Evolutionary conservation across 2,797 vertebrate genomes (phyloP), one percentile per base, ranked within the genome.

Genomic region (Poeciliopsis gracilis): DNA sequence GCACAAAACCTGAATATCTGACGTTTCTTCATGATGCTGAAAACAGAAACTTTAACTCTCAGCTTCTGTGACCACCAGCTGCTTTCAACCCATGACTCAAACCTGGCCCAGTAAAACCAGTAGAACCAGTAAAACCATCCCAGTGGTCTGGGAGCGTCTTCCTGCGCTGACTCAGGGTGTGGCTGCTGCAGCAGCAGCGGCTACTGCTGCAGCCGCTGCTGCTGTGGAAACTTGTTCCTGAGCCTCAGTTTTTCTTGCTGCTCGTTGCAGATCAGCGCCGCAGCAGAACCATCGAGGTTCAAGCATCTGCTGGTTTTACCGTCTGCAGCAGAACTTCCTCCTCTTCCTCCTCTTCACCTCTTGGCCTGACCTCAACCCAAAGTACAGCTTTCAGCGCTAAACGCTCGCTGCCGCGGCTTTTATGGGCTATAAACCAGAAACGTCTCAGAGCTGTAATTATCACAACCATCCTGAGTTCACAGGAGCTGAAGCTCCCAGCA

Each of bases 161-260:
- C 49, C 49, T 51, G 49, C 0, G 49, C 49, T 51, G 49, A 23
- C 5, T 23, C 49, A 51, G 49, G 49, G 49, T 9, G 49, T 51
- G 49, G 49, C 47, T 5, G 46, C 46, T 47, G 46, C 3, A 3
- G 12, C 45, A 13, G 12, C 12, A 3, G 45, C 45, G 0, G 45
- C 41, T 43, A 93, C 92, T 93, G 93, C 91, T 93, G 93, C 87
- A 86, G 79, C 89, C 76, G 33, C 73, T 76, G 84, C 87, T 85
- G 82, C 89, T 83, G 82, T 87, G 89, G 91, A 93, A 91, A 92
- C 86, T 93, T 90, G 86, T 51, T 81, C 63, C 76, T 53, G 13
- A 73, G 36, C 36, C 36, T 36, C 61, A 79, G 38, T 20, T 38
- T 66, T 66, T 23, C 36, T 36, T 66, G 61, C 61, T 63, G 16